A percentile compares a stretch with the other conserved stretches of the same genome.
Evolutionary conservation across 2,797 vertebrate genomes (phyloP).

Genomic region (Dendrocincla fuliginosa): DNA sequence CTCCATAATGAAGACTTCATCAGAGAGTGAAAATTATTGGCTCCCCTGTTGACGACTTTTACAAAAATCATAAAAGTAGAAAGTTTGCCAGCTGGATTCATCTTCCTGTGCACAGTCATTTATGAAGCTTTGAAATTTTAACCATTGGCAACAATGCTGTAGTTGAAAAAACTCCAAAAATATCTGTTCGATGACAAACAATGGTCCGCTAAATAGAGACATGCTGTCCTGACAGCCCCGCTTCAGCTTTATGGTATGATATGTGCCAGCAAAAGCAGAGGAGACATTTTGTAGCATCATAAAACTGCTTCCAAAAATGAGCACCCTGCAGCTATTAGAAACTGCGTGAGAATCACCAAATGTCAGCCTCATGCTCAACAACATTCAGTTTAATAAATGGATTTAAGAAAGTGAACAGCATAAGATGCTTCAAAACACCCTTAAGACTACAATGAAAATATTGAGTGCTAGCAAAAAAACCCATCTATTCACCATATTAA

Average conservation of each 20-base stretch:
- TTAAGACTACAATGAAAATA: background rate
- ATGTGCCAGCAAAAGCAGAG: conserved; percentile 48
- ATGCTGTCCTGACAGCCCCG: conserved; percentile 41
- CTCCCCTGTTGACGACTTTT: conserved; percentile 13
- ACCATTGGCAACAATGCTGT: conserved; percentile 29
- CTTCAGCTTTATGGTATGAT: conserved; percentile 13
- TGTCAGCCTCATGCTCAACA: conserved; percentile 33
- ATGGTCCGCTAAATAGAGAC: conserved; percentile 60
- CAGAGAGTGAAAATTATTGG: conserved; percentile 47
- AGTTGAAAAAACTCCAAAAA: conserved; percentile 60
- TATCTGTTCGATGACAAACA: conserved; percentile 61
- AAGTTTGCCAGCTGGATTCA: conserved; percentile 60
- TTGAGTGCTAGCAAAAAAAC: background rate
- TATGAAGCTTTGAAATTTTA: conserved; percentile 48
- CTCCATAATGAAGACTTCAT: conserved; percentile 33
- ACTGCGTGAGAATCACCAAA: conserved; percentile 35
- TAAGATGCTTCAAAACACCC: conserved; percentile 10
- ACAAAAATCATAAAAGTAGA: conserved; percentile 24
- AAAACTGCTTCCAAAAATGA: conserved; percentile 53
- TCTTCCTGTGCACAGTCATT: conserved; percentile 39
- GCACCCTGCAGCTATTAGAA: conserved; percentile 60
- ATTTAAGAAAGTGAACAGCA: conserved; percentile 2
- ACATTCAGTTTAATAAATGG: conserved; percentile 16
- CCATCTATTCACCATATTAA: background rate
- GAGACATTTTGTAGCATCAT: conserved; percentile 26